Base-by-base conservation (phyloP, 2,113 vertebrate genomes). In the Delphinapterus leucas region DNA sequence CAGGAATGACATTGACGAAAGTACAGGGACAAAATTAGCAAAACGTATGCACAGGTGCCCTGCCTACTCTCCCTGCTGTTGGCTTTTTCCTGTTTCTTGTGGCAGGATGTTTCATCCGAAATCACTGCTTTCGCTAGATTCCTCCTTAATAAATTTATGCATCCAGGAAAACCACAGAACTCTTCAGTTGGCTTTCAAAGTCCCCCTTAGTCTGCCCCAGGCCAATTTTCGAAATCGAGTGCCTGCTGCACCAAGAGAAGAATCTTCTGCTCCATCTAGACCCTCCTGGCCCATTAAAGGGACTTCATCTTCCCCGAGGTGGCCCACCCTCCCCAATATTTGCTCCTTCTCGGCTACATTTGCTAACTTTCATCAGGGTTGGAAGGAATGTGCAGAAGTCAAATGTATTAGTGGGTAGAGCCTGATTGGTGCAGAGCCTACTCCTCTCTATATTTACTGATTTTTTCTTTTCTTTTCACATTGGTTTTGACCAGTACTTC, bases 381-480 rank as follows among this genome's bases (percentile, higher is more conserved):
- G 36, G 47, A 74, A 81, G 63, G 14, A 65, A 89, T 25, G 33
- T 31, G 3, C 58, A 76, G 67, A 23, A 74, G 58, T 74, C 65
- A 60, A 85, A 68, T 11, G 26, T 23, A 53, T 53, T 17, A 63
- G 25, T 4, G 8, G 38, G 58, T 15, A 23, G 13, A 73, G 31
- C 3, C 25, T 33, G 38, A 41, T 13, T 1, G 3, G 6, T 26
- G 23, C 1, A 2, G 4, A 23, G 14, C 31, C 23, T 17, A 17
- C 1, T n/a, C 20, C 9, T 63, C 12, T 53, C 31, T 53, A 0
- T 71, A 5, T 84, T 77, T 31, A 28, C 25, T 63, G 71, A 17
- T 55, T 80, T n/a, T 33, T 71, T 26, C 25, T 63, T 84, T 60
- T 8, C 47, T 41, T 82, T 85, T 71, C 44, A 33, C 38, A 74